Evolutionary conservation across 1,140 invertebrate genomes (phyloP).

Genomic region (Solenopsis invicta): DNA sequence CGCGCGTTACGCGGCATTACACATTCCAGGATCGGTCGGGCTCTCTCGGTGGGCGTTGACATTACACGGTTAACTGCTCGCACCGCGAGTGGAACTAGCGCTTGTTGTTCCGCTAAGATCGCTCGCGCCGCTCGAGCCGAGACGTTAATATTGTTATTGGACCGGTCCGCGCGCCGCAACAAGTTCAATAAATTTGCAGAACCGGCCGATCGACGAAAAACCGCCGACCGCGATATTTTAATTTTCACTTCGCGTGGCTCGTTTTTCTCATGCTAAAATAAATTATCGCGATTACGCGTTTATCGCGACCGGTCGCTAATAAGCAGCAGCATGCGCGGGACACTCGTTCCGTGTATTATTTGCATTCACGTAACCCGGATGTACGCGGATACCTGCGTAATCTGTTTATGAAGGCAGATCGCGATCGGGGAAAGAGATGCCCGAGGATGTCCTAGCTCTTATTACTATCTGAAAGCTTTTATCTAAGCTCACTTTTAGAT

Average conservation of each 20-base stretch:
- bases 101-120: conserved; percentile 26
- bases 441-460: not conserved
- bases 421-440: not conserved
- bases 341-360: conserved; percentile 17
- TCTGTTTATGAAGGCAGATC: not conserved
- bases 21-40: conserved; percentile 40
- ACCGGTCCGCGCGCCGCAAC: conserved; percentile 16
- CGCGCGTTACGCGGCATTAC: conserved; percentile 30
- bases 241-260: conserved; percentile 35
- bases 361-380: conserved; percentile 8
- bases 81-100: not conserved
- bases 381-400: not conserved
- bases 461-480: not conserved
- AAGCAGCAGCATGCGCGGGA: conserved; percentile 9
- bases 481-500: not conserved
- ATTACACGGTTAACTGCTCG: conserved; percentile 34
- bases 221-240: conserved; percentile 32
- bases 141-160: conserved; percentile 59
- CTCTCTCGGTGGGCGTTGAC: conserved; percentile 37
- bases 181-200: conserved; percentile 38
- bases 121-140: not conserved
- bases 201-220: conserved; percentile 69
- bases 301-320: conserved; percentile 59
- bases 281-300: conserved; percentile 36
- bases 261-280: conserved; percentile 29